A percentile compares a stretch with the other conserved stretches of the same genome.
These are phyloP conservation scores for Drosophila mercatorum DNA, from an alignment of 2,888 invertebrate genomes.

Conservation along the genomic window DNA sequence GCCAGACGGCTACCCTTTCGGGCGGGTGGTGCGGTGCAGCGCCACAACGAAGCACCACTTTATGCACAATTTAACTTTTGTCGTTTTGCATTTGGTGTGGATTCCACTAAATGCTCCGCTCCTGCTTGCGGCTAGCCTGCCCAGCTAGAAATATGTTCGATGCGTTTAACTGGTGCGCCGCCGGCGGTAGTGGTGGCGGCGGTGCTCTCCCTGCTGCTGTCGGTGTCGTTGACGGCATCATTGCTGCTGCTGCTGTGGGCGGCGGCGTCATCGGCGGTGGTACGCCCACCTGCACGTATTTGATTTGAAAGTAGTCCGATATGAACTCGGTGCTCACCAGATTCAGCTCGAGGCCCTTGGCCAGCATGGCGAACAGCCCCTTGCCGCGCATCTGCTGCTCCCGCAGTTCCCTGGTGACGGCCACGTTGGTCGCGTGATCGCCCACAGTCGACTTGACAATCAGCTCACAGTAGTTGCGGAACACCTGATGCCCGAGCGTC, in stretches of 20 bases:
- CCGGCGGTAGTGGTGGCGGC: not conserved
- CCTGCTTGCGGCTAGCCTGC: constrained; percentile 8
- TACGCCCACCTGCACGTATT: not conserved
- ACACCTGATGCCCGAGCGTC: constrained; percentile 40
- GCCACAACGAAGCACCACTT: constrained; percentile 10
- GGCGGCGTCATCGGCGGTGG: not conserved
- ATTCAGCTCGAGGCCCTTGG: constrained; percentile 7
- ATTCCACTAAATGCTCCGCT: constrained; percentile 26
- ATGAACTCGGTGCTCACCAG: constrained; percentile 21
- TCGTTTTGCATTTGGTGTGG: constrained; percentile 12
- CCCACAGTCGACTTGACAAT: not conserved
- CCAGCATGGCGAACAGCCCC: constrained; percentile 31
- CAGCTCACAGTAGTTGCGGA: constrained; percentile 24
- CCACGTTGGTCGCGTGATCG: not conserved
- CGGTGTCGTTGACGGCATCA: not conserved
- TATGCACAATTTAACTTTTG: constrained; percentile 59
- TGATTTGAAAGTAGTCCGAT: constrained; percentile 17
- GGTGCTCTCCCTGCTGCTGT: too few relatives aligned
- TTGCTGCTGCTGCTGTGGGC: not conserved
- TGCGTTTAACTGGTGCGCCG: not conserved
- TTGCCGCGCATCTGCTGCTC: constrained; percentile 38
- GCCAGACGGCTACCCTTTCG: not conserved
- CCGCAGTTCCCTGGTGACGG: constrained; percentile 4
- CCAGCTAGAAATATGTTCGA: not conserved
- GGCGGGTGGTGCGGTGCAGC: not conserved